These are phyloP conservation scores for Halcyon smyrnensis DNA, from an alignment of 2,797 vertebrate species.

Conservation along the genomic window DNA sequence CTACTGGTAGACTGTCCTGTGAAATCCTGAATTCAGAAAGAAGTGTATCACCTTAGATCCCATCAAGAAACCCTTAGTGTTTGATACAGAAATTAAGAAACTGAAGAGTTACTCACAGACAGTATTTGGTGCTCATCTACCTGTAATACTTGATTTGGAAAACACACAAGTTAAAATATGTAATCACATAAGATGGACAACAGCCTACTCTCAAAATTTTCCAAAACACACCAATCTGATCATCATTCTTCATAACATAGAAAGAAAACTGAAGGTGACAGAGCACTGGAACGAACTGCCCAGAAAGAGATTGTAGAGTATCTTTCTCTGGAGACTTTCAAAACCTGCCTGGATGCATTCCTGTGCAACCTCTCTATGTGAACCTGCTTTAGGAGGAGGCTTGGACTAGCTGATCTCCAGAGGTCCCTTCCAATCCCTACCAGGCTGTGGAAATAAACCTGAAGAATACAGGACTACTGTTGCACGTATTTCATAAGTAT, in stretches of 20 bases:
- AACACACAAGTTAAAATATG: neutral
- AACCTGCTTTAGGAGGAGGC: too few species aligned
- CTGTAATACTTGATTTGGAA: neutral
- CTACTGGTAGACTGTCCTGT: neutral
- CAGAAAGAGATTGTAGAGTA: neutral
- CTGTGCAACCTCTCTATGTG: too few species aligned
- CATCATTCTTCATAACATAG: neutral
- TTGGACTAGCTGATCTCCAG: too few species aligned
- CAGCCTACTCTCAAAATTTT: neutral
- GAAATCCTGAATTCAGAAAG: neutral
- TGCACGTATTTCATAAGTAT: neutral
- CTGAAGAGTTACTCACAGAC: neutral
- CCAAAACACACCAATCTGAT: neutral
- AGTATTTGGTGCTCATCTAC: neutral
- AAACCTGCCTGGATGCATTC: too few species aligned
- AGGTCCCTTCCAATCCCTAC: too few species aligned
- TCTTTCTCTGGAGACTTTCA: too few species aligned
- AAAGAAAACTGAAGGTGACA: too few species aligned
- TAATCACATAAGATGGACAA: neutral
- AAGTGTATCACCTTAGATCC: neutral
- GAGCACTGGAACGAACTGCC: neutral
- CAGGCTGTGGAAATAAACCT: neutral
- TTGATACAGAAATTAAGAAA: neutral
- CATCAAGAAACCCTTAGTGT: neutral
- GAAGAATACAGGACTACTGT: neutral